Conservation (phyloP, 2,113 vertebrate species). For the Solenodon paradoxus region DNA sequence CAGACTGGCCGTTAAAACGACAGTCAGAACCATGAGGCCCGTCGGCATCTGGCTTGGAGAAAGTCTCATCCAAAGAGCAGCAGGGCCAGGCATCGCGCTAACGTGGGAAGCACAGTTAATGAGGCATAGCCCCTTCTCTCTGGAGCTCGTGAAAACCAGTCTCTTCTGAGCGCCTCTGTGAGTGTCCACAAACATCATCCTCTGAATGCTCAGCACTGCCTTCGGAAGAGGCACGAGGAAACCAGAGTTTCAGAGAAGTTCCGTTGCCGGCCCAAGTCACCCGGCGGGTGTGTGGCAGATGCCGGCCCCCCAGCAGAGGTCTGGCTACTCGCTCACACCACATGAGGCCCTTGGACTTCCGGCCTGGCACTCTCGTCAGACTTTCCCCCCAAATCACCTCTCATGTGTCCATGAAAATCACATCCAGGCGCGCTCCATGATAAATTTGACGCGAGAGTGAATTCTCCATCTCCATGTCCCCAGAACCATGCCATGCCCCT, state of each 20-base stretch:
- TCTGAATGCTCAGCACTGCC: not conserved
- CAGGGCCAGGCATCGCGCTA: not conserved
- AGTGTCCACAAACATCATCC: not conserved
- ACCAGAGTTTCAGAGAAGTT: not conserved
- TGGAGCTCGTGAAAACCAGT: not conserved
- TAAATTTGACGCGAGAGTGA: not conserved
- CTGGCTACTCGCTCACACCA: rapidly evolving
- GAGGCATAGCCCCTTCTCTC: not conserved
- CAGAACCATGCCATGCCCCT: rapidly evolving
- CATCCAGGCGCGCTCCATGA: rapidly evolving
- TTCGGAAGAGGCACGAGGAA: not conserved
- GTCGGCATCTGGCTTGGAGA: not conserved
- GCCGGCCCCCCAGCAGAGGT: not conserved
- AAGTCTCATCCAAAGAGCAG: rapidly evolving
- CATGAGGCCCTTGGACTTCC: rapidly evolving
- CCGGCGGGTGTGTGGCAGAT: rapidly evolving
- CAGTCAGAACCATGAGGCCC: rapidly evolving
- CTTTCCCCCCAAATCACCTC: too few species aligned
- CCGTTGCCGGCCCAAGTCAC: not conserved
- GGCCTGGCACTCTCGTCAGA: rapidly evolving
- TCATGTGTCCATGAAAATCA: not conserved
- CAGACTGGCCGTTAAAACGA: not conserved
- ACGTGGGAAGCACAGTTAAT: not conserved
- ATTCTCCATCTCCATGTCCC: not conserved
- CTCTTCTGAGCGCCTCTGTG: not conserved